Evolutionary conservation across 2,113 vertebrate genomes (phyloP).

Genomic region (Zosterops lateralis): DNA sequence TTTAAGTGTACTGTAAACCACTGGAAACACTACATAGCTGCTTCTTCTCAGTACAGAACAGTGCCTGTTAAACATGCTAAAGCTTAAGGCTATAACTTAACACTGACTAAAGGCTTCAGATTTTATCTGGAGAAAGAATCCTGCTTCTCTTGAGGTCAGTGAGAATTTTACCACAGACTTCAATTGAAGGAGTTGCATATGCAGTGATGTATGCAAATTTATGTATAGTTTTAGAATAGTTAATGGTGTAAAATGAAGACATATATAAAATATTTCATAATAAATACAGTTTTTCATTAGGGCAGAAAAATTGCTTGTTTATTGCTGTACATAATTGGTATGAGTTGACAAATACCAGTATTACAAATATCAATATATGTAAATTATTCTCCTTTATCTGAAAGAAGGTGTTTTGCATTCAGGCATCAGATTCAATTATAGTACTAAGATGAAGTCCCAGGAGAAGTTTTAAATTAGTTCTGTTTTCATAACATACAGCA

Average conservation of each 20-base stretch:
- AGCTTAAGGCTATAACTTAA: background rate
- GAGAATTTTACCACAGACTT: background rate
- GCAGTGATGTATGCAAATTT: background rate
- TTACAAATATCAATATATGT: background rate
- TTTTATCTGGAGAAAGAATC: background rate
- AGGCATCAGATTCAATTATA: conserved; percentile 14
- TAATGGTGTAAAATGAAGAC: background rate
- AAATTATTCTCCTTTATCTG: background rate
- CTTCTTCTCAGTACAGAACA: background rate
- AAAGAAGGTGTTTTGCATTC: conserved; percentile 8
- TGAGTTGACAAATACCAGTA: background rate
- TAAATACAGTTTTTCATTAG: background rate
- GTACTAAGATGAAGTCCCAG: background rate
- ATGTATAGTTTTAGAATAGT: background rate
- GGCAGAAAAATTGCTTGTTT: background rate
- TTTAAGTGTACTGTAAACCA: background rate
- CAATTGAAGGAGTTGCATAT: background rate
- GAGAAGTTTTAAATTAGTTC: background rate
- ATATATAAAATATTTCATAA: background rate
- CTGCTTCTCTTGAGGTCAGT: background rate
- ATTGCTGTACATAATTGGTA: background rate
- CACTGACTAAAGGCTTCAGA: background rate
- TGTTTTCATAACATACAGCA: background rate
- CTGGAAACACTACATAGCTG: background rate
- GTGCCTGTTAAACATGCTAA: background rate